These are phyloP conservation scores for Argyresthia albistria DNA, from an alignment of 2,888 invertebrate species.

Conservation along the genomic window DNA sequence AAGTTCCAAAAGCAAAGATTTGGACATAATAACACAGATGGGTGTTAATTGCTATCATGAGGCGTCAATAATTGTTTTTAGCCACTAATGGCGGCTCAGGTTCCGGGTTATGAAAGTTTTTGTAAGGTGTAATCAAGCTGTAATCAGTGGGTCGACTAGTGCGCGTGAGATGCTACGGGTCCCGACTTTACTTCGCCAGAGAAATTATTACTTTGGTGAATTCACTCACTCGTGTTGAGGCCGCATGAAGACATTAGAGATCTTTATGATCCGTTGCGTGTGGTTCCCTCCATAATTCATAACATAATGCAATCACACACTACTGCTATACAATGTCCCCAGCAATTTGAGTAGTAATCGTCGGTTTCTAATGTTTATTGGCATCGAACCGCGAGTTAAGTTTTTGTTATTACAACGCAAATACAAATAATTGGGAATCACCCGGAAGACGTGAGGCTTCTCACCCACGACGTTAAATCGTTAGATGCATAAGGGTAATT, in stretches of 20 bases:
- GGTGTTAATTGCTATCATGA: constrained; percentile 69
- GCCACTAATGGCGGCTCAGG: constrained; percentile 57
- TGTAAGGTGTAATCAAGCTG: constrained; percentile 63
- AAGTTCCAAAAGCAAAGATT: constrained; percentile 53
- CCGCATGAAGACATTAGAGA: constrained; percentile 64
- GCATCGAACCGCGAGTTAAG: constrained; percentile 25
- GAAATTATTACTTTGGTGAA: constrained; percentile 58
- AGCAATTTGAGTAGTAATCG: constrained; percentile 43
- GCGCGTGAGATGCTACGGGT: constrained; percentile 51
- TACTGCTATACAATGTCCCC: constrained; percentile 28
- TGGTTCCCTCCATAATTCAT: constrained; percentile 46
- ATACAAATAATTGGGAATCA: neutral
- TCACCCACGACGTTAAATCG: constrained; percentile 24
- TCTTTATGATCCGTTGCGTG: constrained; percentile 60
- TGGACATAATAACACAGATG: constrained; percentile 61
- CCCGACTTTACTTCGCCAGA: constrained; percentile 24
- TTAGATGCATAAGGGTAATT: too few relatives aligned
- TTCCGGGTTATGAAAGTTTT: constrained; percentile 67
- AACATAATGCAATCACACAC: constrained; percentile 42
- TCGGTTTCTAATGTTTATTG: constrained; percentile 10
- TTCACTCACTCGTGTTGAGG: neutral
- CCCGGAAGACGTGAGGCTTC: constrained; percentile 11
- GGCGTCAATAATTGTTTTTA: constrained; percentile 66
- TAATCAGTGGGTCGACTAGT: constrained; percentile 47
- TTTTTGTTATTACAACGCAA: constrained; percentile 23